phyloP scores from a whole-genome alignment of 2,797 vertebrate genomes.

The Smutsia gigantea region DNA sequence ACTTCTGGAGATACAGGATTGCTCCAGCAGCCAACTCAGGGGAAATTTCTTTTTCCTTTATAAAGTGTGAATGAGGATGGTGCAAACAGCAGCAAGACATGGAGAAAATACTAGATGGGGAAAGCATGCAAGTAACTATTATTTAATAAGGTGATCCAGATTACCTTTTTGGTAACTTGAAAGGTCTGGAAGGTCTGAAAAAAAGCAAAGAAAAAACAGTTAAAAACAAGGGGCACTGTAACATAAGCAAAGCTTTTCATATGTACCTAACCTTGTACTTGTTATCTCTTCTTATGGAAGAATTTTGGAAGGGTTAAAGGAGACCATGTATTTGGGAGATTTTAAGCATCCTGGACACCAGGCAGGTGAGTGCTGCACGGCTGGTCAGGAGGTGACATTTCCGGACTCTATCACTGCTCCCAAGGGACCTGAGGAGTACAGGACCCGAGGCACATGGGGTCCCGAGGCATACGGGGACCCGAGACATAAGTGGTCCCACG shows the following conservation, averaged over 20 bases:
- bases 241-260: constrained; percentile 35
- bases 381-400: background rate
- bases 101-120: background rate
- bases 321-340: background rate
- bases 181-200: constrained; percentile 92
- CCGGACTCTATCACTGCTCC: background rate
- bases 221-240: background rate
- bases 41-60: background rate
- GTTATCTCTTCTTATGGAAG: background rate
- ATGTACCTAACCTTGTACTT: background rate
- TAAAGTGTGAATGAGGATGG: background rate
- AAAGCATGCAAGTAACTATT: background rate
- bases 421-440: too few relatives aligned
- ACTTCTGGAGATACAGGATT: background rate
- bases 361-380: too few relatives aligned
- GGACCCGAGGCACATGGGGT: too few relatives aligned
- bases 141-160: background rate
- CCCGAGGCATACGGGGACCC: too few relatives aligned
- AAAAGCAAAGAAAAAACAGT: constrained; percentile 80
- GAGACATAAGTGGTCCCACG: too few relatives aligned
- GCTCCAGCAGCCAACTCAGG: background rate
- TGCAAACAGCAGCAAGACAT: background rate
- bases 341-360: background rate
- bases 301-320: background rate
- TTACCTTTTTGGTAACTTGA: constrained; percentile 97